Base-by-base conservation (phyloP, 2,113 vertebrate species). In the Sinocyclocheilus rhinocerous region DNA sequence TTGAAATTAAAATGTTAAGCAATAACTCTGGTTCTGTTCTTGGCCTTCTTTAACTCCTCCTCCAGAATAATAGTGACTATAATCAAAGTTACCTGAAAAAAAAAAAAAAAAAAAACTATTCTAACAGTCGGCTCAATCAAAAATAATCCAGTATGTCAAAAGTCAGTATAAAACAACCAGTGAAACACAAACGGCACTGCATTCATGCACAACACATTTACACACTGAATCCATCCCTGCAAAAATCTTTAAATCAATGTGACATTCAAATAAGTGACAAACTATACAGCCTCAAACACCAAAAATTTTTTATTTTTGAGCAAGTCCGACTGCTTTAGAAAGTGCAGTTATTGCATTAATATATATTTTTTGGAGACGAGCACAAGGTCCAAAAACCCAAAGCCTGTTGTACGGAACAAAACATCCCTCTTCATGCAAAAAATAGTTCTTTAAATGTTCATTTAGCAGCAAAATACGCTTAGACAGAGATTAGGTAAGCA, bases 201-300 rank as follows among this genome's bases (percentile, higher is more conserved):
- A 81, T 26, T 26, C 78, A 26, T 4, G 36, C 55, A 79, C 26
- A 78, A 36, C 55, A 39, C 36, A 45, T 9, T 45, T 45, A 18
- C 59, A 80, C 55, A 79, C 57, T 36, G 10, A 63, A 15, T 4
- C 18, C 10, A 9, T 59, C n/a, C 39, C n/a, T 26, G n/a, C 39
- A 67, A 65, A 65, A 45, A 65, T 5, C 39, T 26, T 48, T 20
- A 67, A 48, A 76, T 26, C 73, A 48, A 26, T 48, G 13, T 26
- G 29, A 81, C 79, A 67, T 81, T 67, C n/a, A 81, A 81, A 80
- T 80, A 80, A 67, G 59, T 29, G 7, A 65, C 12, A 81, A 45
- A 81, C 39, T 45, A 26, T 65, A 81, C n/a, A 67, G 2, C 6
- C 42, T n/a, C 52, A 36, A 22, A 36, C 24, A 57, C 20, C 52